Evolutionary conservation across 1,140 invertebrate genomes (phyloP), one percentile per base, ranked within the genome.

Genomic region (Drosophila pectinifera): DNA sequence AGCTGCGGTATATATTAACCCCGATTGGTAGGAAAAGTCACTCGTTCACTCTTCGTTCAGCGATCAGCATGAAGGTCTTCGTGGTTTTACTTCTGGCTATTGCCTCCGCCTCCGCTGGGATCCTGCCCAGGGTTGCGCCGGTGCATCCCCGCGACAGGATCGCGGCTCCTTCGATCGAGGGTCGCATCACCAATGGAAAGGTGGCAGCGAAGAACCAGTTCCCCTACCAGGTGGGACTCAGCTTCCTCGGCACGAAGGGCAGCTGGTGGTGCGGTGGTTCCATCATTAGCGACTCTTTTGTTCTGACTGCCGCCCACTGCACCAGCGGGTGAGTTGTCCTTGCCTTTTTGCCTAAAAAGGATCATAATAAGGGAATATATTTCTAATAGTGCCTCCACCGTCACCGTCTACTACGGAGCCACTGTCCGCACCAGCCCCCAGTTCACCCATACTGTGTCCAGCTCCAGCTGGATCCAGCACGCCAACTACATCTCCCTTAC

Each of bases 271-370:
- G 82, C 57, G 80, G 77, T 91, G 93, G 84, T 94, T 94, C 94
- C 20, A 79, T 95, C 48, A 93, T 95, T 22, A 91, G 88, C 55
- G 63, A 91, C 57, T 45, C 91, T 20, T 94, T 76, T 93, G 88
- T 95, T 3, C 68, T 95, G 16, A 94, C 94, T 6, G 94, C 95
- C 6, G 94, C 93, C 11, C 95, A 95, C 75, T 95, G 94, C 76
- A 57, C 43, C 26, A 46, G 56, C 13, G 28, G 46, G 46, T 48
- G 4, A 48, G 24, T 46, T 26, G 2, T 6, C 0, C 0, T 6
- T 6, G 1, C 10, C 22, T 10, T 26, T 16, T 8, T 0, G 7
- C 22, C 5, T 46, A 4, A 10, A 5, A 10, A 2, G 4, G 0
- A 16, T n/a, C 4, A 5, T 4, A 39, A 49, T 11, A 10, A 34